Evolutionary conservation across 2,797 vertebrate genomes (phyloP).

Genomic region (Neostethus bicornis): DNA sequence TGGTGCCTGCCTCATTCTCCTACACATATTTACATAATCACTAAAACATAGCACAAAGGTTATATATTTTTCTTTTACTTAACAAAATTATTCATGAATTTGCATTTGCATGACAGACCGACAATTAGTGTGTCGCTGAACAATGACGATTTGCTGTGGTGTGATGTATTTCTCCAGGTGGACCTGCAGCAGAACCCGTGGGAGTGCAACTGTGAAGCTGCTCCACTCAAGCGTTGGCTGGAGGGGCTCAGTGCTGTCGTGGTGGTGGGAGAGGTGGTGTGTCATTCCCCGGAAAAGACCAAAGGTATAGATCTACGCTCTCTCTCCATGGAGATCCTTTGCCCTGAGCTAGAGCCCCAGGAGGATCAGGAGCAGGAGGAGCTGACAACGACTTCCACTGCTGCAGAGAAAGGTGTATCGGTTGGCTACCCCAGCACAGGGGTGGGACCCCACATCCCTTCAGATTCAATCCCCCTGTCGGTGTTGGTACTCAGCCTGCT

Average conservation of each 20-base stretch:
- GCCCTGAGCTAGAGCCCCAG: conserved; percentile 85
- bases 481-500: conserved; percentile 94
- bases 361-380: conserved; percentile 60
- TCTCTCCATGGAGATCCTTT: conserved; percentile 88
- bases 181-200: conserved; percentile 98
- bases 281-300: conserved; percentile 88
- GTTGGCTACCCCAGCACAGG: conserved; percentile 83
- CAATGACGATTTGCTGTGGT: conserved; percentile 46
- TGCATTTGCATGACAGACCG: conserved; percentile 21
- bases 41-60: conserved; percentile 12
- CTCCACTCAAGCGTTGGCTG: conserved; percentile 95
- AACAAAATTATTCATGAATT: conserved; percentile 41
- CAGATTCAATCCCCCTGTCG: conserved; percentile 90
- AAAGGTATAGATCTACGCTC: conserved; percentile 87
- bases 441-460: conserved; percentile 69
- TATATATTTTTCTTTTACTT: conserved; percentile 39
- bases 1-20: conserved; percentile 26
- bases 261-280: conserved; percentile 93
- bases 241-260: conserved; percentile 91
- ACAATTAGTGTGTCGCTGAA: conserved; percentile 44
- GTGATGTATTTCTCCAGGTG: conserved; percentile 87
- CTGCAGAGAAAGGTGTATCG: conserved; percentile 72
- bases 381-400: conserved; percentile 55
- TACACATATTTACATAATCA: conserved; percentile 25
- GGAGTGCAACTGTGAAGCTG: conserved; percentile 94